phyloP scores from a whole-genome alignment of 35 echinoderm and acorn worm genomes.

The Diadema setosum region DNA sequence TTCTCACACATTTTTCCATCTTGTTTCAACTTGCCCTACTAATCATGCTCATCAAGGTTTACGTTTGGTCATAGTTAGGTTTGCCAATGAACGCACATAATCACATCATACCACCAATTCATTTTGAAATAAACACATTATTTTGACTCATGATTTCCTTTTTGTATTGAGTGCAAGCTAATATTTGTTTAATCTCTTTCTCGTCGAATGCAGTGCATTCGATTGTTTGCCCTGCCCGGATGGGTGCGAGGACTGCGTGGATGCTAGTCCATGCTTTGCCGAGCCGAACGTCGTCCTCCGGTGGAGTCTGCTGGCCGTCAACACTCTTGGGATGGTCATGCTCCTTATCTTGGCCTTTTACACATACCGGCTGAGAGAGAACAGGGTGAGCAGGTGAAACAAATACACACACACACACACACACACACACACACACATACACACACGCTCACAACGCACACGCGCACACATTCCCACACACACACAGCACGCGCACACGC shows the following conservation, averaged over 20 bases:
- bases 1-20: no score
- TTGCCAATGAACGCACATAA: no score
- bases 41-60: no score
- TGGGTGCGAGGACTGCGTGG: conserved; percentile 74
- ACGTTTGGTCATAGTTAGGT: no score
- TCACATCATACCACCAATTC: no score
- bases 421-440: conserved; percentile 8
- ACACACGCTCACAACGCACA: neutral
- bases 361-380: conserved; percentile 24
- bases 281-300: conserved; percentile 31
- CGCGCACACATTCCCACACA: no score
- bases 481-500: neutral
- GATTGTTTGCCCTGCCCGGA: conserved; percentile 49
- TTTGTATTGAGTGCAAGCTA: no score
- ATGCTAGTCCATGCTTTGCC: conserved; percentile 65
- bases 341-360: conserved; percentile 36
- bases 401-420: neutral
- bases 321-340: neutral
- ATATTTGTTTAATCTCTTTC: neutral
- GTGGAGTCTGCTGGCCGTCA: conserved; percentile 16
- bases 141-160: no score
- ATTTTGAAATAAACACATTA: no score
- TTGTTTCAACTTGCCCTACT: no score
- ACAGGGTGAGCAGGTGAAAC: conserved; percentile 22
- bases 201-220: neutral